Conservation (phyloP, 2,888 invertebrate species). For the Ormyrus pomaceus region DNA sequence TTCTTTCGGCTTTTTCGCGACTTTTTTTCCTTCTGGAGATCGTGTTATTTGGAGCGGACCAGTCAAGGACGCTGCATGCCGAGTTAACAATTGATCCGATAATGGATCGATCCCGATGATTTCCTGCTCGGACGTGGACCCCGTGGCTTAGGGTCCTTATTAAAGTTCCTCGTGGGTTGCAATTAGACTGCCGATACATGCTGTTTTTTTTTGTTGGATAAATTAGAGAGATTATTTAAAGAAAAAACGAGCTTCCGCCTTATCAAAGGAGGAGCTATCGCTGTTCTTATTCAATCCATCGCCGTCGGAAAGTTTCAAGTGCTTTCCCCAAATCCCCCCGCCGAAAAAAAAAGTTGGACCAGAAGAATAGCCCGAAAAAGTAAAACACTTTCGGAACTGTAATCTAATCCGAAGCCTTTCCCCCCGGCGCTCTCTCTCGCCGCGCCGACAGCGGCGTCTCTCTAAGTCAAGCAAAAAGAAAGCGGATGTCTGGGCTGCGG, state of each 20-base stretch:
- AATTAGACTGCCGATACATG: conserved; percentile 9
- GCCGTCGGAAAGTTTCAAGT: too few relatives aligned
- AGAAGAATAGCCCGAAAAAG: conserved; percentile 31
- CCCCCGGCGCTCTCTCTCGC: neutral
- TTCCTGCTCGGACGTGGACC: neutral
- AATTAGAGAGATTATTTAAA: too few relatives aligned
- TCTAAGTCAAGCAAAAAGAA: conserved; percentile 12
- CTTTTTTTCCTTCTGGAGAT: too few relatives aligned
- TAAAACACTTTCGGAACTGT: conserved; percentile 43
- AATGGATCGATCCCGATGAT: conserved; percentile 28
- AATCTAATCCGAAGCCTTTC: conserved; percentile 39
- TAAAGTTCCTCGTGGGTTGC: conserved; percentile 4
- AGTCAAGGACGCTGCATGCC: too few relatives aligned
- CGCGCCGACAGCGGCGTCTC: neutral
- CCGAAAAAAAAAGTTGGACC: neutral
- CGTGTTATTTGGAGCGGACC: too few relatives aligned
- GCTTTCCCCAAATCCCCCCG: too few relatives aligned
- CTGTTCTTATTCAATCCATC: too few relatives aligned
- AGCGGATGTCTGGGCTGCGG: conserved; percentile 33
- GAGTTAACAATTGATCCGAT: conserved; percentile 17
- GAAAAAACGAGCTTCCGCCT: too few relatives aligned
- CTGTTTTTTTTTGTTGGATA: neutral
- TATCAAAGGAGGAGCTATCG: too few relatives aligned
- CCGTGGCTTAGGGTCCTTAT: neutral
- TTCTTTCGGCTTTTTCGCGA: too few relatives aligned